Evolutionary conservation across 2,113 vertebrate genomes (phyloP).

Genomic region (Marcusenius ussheri): DNA sequence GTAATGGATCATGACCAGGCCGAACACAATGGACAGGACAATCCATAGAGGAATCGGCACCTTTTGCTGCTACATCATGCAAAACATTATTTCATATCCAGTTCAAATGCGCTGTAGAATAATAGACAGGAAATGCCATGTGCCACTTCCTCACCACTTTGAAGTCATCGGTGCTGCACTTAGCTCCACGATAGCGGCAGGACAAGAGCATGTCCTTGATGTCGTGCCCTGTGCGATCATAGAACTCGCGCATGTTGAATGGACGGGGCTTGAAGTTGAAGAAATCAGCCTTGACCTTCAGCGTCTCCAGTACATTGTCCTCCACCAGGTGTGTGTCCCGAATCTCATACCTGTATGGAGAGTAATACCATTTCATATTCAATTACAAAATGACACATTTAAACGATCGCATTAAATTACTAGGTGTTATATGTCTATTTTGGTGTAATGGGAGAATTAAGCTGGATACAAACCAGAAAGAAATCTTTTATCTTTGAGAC

Average conservation of each 20-base stretch:
- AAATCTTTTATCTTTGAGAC: background rate
- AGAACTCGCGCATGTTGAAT: conserved; percentile 97
- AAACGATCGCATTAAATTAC: background rate
- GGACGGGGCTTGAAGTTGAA: conserved; percentile 91
- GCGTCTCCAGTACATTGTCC: conserved; percentile 83
- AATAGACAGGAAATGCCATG: background rate
- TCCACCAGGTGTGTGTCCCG: conserved; percentile 87
- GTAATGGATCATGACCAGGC: background rate
- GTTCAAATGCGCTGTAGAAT: background rate
- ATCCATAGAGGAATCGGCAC: background rate
- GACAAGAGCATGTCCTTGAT: conserved; percentile 90
- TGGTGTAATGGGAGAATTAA: background rate
- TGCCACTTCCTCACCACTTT: conserved; percentile 76
- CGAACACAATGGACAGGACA: background rate
- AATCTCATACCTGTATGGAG: conserved; percentile 78
- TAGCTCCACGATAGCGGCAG: conserved; percentile 82
- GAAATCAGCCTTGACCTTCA: conserved; percentile 91
- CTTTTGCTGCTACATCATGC: background rate
- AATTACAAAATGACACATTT: background rate
- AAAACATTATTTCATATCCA: background rate
- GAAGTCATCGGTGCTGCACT: conserved; percentile 85
- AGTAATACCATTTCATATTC: background rate
- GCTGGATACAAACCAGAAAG: background rate
- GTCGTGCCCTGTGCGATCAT: conserved; percentile 88
- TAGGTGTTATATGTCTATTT: background rate